A percentile compares a stretch with the other conserved stretches of the same genome.
phyloP scores from a whole-genome alignment of 2,888 invertebrate species.

The Eristalinus sepulchralis region DNA sequence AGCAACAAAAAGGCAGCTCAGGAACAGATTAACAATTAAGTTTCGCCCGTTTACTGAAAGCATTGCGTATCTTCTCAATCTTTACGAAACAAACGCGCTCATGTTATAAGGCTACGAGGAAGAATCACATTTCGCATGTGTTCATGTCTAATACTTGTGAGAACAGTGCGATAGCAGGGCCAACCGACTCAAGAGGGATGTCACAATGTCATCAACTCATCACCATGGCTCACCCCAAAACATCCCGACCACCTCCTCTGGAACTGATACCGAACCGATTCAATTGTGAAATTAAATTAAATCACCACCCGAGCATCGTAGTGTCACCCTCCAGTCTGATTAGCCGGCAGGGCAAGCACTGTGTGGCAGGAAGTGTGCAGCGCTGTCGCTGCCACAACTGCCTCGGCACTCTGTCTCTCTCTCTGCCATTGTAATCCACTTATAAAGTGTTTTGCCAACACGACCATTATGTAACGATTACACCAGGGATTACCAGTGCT shows the following conservation, averaged over 20 bases:
- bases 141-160: background rate
- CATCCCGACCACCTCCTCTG: conserved; percentile 46
- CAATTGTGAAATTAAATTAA: conserved; percentile 70
- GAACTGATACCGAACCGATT: conserved; percentile 69
- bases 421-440: conserved; percentile 66
- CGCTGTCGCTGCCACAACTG: conserved; percentile 19
- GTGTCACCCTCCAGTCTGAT: conserved; percentile 63
- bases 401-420: conserved; percentile 50
- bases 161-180: background rate
- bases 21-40: no score
- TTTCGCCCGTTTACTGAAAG: no score
- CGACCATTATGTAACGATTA: conserved; percentile 71
- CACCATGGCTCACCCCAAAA: conserved; percentile 16
- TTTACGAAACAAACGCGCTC: no score
- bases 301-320: conserved; percentile 38
- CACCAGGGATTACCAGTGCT: conserved; percentile 64
- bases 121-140: background rate
- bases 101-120: background rate
- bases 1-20: no score
- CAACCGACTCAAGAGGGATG: conserved; percentile 2
- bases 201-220: conserved; percentile 35
- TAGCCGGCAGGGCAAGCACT: conserved; percentile 12
- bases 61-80: no score
- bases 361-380: conserved; percentile 61
- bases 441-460: conserved; percentile 72